Conservation (phyloP, 2,888 invertebrate species). For the Amorpha juglandis region DNA sequence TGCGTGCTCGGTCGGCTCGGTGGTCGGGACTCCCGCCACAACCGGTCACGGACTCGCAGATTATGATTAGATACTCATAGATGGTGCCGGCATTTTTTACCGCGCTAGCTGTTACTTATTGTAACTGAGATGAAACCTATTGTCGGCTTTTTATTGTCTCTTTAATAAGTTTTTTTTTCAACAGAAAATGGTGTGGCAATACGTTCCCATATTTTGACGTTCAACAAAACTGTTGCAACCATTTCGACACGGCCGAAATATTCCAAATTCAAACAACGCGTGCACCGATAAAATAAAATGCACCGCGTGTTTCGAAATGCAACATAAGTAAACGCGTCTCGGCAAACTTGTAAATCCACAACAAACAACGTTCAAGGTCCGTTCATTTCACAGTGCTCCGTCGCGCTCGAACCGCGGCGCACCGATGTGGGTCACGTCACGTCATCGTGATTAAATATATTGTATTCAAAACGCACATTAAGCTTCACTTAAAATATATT, state of each 20-base stretch:
- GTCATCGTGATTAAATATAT: conserved; percentile 49
- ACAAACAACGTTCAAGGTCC: conserved; percentile 37
- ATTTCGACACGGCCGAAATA: conserved; percentile 10
- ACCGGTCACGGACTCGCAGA: conserved; percentile 36
- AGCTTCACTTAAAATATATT: conserved; percentile 31
- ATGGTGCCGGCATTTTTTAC: conserved; percentile 24
- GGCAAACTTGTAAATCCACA: conserved; percentile 24
- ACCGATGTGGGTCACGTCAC: conserved; percentile 51
- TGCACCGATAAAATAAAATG: conserved; percentile 23
- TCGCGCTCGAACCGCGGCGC: conserved; percentile 31
- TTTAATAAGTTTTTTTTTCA: background rate
- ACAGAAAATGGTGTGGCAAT: background rate
- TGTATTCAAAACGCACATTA: conserved; percentile 41
- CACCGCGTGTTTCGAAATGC: conserved; percentile 20
- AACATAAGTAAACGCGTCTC: conserved; percentile 25
- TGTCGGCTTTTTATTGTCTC: conserved; percentile 24
- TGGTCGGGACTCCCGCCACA: conserved; percentile 39
- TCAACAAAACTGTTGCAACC: conserved; percentile 3
- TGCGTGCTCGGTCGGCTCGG: conserved; percentile 31
- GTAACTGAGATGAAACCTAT: conserved; percentile 24
- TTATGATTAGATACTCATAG: conserved; percentile 25
- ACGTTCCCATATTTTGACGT: background rate
- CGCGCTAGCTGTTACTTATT: conserved; percentile 20
- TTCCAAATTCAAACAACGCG: conserved; percentile 23
- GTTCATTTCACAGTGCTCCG: conserved; percentile 28